Percentiles rank a stretch among this genome's conserved stretches.
Conservation (phyloP, 2,888 invertebrate genomes). For the Mesorhabditis spiculigera region DNA sequence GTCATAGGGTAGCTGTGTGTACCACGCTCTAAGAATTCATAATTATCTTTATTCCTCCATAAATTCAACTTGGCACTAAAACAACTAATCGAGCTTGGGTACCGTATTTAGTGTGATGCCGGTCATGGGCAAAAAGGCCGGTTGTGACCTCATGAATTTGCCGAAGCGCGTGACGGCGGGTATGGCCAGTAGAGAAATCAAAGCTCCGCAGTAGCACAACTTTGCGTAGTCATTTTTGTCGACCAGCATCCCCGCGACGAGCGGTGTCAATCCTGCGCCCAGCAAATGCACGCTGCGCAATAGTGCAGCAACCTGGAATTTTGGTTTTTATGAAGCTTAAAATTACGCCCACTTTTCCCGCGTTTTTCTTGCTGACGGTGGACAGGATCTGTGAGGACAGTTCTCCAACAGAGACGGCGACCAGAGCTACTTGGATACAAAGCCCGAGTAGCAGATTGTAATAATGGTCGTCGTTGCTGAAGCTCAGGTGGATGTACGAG, state of each 20-base stretch:
- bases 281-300: conserved; percentile 39
- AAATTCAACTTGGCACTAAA: not conserved
- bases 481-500: conserved; percentile 35
- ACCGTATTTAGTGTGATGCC: not conserved
- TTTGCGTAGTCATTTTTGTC: conserved; percentile 25
- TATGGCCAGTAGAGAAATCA: conserved; percentile 30
- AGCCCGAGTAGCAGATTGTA: not conserved
- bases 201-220: conserved; percentile 39
- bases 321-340: not conserved
- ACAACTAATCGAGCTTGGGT: conserved; percentile 12
- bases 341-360: conserved; percentile 31
- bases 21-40: not conserved
- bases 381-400: conserved; percentile 46
- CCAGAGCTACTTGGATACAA: conserved; percentile 35
- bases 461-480: conserved; percentile 23
- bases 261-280: conserved; percentile 38
- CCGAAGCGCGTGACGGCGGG: conserved; percentile 31
- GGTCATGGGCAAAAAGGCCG: conserved; percentile 27
- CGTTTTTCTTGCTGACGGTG: conserved; percentile 33
- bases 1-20: no score
- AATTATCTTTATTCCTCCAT: conserved; percentile 5
- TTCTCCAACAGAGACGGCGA: conserved; percentile 45
- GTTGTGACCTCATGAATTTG: conserved; percentile 35
- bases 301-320: conserved; percentile 36
- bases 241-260: conserved; percentile 43